Evolutionary conservation across 1,140 invertebrate genomes (phyloP).

Genomic region (Orchestia grillus): DNA sequence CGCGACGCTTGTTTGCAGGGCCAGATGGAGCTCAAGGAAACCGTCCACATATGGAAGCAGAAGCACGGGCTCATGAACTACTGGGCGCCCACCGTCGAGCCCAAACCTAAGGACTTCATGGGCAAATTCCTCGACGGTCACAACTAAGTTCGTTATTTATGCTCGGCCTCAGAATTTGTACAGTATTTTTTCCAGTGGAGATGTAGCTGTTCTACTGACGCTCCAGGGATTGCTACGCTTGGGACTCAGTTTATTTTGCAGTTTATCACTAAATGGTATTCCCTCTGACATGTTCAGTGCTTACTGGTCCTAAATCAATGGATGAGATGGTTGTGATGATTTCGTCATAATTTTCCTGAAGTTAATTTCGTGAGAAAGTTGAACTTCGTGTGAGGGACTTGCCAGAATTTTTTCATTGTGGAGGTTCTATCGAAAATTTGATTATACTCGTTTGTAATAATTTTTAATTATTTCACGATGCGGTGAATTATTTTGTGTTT

Average conservation of each 20-base stretch:
- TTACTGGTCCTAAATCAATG: too few relatives aligned
- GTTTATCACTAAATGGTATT: neutral
- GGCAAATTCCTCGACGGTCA: slow-evolving; percentile 86
- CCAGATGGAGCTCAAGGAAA: slow-evolving; percentile 94
- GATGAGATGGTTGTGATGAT: too few relatives aligned
- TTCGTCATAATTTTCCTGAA: too few relatives aligned
- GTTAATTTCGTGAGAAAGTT: neutral
- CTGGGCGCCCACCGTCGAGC: slow-evolving; percentile 86
- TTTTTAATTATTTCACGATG: neutral
- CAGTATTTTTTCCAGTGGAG: neutral
- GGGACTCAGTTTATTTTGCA: too few relatives aligned
- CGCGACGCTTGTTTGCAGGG: slow-evolving; percentile 72
- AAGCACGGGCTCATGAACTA: slow-evolving; percentile 87
- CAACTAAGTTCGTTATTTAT: slow-evolving; percentile 71
- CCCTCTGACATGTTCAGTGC: too few relatives aligned
- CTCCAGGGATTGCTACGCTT: neutral
- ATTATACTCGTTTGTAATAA: neutral
- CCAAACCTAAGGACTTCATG: slow-evolving; percentile 91
- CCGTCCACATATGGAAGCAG: slow-evolving; percentile 88
- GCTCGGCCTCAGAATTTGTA: neutral
- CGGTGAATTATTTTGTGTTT: neutral
- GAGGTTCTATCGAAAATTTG: neutral
- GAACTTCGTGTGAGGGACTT: neutral
- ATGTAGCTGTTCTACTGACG: neutral
- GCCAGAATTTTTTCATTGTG: neutral